Percentiles rank a stretch among this genome's conserved stretches.
These are phyloP conservation scores for Orius laevigatus DNA, from an alignment of 1,140 invertebrate genomes.

Conservation along the genomic window DNA sequence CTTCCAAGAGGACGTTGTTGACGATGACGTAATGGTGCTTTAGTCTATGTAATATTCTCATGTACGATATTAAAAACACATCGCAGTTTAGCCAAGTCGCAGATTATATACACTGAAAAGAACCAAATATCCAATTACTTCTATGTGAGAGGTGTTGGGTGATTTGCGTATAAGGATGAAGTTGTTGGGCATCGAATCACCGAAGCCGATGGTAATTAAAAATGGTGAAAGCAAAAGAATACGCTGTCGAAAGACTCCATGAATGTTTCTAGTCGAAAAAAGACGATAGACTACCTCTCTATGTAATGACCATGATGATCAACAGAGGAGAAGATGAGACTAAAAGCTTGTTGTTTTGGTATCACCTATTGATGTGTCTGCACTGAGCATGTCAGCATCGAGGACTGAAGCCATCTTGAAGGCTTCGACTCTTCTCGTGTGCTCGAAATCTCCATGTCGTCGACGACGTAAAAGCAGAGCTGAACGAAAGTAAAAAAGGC, in stretches of 20 bases:
- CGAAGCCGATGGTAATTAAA: constrained; percentile 81
- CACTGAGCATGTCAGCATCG: constrained; percentile 21
- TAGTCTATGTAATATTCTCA: constrained; percentile 65
- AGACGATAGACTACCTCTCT: constrained; percentile 63
- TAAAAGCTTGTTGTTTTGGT: constrained; percentile 35
- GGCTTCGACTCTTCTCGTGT: constrained; percentile 10
- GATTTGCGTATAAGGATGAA: constrained; percentile 30
- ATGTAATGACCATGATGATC: constrained; percentile 70
- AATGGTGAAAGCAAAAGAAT: constrained; percentile 86
- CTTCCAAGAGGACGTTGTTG: constrained; percentile 19
- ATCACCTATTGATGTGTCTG: constrained; percentile 15
- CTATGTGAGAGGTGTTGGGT: constrained; percentile 29
- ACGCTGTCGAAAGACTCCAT: constrained; percentile 68
- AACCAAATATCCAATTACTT: constrained; percentile 56
- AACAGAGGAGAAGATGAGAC: constrained; percentile 60
- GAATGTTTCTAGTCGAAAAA: constrained; percentile 60
- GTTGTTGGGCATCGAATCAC: constrained; percentile 64
- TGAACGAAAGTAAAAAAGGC: constrained; percentile 52
- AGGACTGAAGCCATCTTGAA: constrained; percentile 26
- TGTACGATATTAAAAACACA: constrained; percentile 95
- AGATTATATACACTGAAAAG: constrained; percentile 88
- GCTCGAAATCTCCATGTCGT: constrained; percentile 12
- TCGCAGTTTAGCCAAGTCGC: constrained; percentile 87
- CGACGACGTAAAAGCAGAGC: constrained; percentile 16
- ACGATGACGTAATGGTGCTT: constrained; percentile 31